Evolutionary conservation across 2,888 invertebrate genomes (phyloP).

Genomic region (Drosophila hamatofila): DNA sequence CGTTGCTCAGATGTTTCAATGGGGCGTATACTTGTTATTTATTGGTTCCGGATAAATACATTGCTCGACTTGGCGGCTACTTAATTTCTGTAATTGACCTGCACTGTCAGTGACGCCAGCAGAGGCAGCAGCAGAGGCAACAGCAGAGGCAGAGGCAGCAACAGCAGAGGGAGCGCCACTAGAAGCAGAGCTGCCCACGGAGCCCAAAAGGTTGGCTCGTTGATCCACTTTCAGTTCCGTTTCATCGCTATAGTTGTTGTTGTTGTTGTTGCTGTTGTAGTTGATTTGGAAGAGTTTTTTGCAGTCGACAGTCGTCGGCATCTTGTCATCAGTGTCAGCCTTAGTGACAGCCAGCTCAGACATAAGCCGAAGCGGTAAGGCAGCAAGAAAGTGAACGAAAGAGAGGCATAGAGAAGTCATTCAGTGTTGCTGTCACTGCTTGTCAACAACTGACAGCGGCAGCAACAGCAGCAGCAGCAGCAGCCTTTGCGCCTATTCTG

Average conservation of each 20-base stretch:
- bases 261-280: constrained; percentile 5
- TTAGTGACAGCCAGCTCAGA: constrained; percentile 46
- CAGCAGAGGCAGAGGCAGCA: background rate
- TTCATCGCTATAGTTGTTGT: constrained; percentile 15
- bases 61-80: constrained; percentile 57
- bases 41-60: constrained; percentile 69
- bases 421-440: constrained; percentile 46
- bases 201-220: constrained; percentile 44
- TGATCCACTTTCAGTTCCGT: constrained; percentile 60
- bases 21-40: constrained; percentile 61
- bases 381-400: constrained; percentile 1
- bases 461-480: constrained; percentile 23
- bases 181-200: constrained; percentile 32
- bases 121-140: background rate
- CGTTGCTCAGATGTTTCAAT: constrained; percentile 19
- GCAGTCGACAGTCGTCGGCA: constrained; percentile 35
- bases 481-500: constrained; percentile 21
- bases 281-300: constrained; percentile 29
- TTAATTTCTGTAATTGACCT: constrained; percentile 63
- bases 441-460: constrained; percentile 55
- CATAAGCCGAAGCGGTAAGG: constrained; percentile 4
- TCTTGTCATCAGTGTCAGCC: constrained; percentile 63
- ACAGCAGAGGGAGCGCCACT: constrained; percentile 2
- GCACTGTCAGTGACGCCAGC: constrained; percentile 42
- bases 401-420: constrained; percentile 26